Evolutionary conservation across 2,113 vertebrate genomes (phyloP), one percentile per base, ranked within the genome.

Genomic region (Hemiprocne comata): DNA sequence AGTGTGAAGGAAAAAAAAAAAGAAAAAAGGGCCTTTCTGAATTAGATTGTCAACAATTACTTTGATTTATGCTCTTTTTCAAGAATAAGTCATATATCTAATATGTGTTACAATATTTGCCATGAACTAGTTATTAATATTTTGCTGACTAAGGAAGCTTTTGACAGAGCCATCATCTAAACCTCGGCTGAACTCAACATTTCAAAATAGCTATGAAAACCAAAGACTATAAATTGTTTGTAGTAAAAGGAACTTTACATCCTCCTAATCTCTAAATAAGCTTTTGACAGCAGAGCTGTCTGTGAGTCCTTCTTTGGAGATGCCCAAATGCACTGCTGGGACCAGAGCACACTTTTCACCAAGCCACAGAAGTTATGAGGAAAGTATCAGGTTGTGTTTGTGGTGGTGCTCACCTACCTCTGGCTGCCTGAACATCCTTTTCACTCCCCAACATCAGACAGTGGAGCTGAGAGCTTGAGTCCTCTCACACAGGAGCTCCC

Each of bases 131-230:
- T 91, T 67, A 89, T 82, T 87, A 65, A 13, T 36, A 13, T 85
- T 93, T 46, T 80, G 91, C 83, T 91, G 92, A 87, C 83, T 87
- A 82, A 75, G 64, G 78, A 75, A 24, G 73, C 38, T 89, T n/a
- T 16, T 78, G 69, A 38, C 46, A 77, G 60, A 57, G 44, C 38
- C n/a, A 28, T 42, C 74, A 66, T 66, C 36, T 9, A 44, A 82
- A 58, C 4, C 17, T 23, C 71, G 50, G 58, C 65, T 60, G 72
- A 89, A n/a, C 51, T 8, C 23, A 40, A 19, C 11, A 2, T 13
- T 73, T 51, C 64, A 14, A 29, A 82, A 66, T 14, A 54, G 55
- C 76, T 57, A 13, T 4, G n/a, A 54, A 88, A 80, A 66, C 42
- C 4, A 9, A 23, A 24, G 44, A 21, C 28, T 8, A 13, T 38